Evolutionary conservation across 53 echinoderm and acorn worm genomes (phyloP), one percentile per base, ranked within the genome.

Genomic region (Astropecten irregularis): DNA sequence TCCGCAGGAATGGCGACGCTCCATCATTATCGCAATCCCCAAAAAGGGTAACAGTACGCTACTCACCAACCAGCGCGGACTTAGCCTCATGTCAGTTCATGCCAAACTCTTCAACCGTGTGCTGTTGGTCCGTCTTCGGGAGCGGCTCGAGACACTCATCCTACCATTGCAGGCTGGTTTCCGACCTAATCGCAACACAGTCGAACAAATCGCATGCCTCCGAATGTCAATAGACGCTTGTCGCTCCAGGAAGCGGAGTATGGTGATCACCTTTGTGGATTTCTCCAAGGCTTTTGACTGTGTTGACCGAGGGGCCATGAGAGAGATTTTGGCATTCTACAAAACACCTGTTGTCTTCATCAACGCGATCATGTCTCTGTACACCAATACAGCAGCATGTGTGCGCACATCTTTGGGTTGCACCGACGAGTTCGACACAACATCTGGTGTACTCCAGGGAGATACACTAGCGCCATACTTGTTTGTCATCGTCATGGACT

Each of bases 1-100:
- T 66, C 67, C 82, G 23, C 68, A 23, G 53, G 40, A 51, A 82
- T 82, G 82, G 67, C 49, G 49, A 7, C 37, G 66, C 10, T 82
- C 67, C 36, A 66, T 82, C 67, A 82, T 82, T 40, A 39, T 82
- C 26, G 82, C 66, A 67, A 34, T 39, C n/a, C 67, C 82, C 35
- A 25, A 50, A 52, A 71, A 71, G 14, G 39, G 82, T 20, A 65
- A 65, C 82, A 82, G 66, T 36, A 66, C 66, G 46, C 66, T 29
- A 49, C 65, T 82, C n/a, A 66, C 82, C 54, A 82, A 82, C 67
- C 82, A 82, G 67, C 53, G 68, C 67, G 38, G 53, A 82, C 82
- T 82, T 52, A 30, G 64, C 63, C 82, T 82, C 50, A 62, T 60
- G 81, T 81, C 61, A 40, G 81, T 48, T 33, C 40, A 61, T 48